Base-by-base conservation (phyloP, 1,140 invertebrate genomes). In the Drosophila busckii region DNA sequence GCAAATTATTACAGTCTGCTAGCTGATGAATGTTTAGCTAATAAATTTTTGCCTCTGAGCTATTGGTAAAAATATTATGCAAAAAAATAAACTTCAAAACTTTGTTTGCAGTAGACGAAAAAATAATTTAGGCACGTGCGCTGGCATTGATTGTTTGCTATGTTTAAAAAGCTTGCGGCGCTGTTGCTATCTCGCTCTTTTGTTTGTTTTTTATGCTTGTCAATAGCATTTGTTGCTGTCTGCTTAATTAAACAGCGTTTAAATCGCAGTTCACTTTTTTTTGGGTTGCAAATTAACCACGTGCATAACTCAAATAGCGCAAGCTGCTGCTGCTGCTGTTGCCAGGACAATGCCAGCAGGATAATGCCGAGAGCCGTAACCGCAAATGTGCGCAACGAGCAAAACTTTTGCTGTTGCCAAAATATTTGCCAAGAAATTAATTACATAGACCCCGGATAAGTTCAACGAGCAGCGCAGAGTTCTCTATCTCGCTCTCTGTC, bases 1-100 rank as follows among this genome's bases (percentile, higher is more conserved):
- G 76, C 69, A 66, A 82, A 82, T 82, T 82, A 82, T 82, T 82
- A 82, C 75, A 82, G 75, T 82, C 75, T 82, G 75, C 65, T 69
- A n/a, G 64, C 75, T 75, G 75, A 82, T 82, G 75, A 70, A 82
- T 82, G 61, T 68, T 49, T 37, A 31, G 49, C 76, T 70, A 82
- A 82, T 82, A 82, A 83, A 82, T 82, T 82, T 46, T 50, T 56
- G 75, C 65, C 69, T 40, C 45, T 32, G 46, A 55, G n/a, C n/a
- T n/a, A n/a, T n/a, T n/a, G n/a, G n/a, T n/a, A n/a, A n/a, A n/a
- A n/a, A n/a, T n/a, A n/a, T n/a, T n/a, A n/a, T n/a, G n/a, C n/a
- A n/a, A n/a, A n/a, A n/a, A n/a, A n/a, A n/a, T n/a, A n/a, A n/a
- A n/a, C n/a, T n/a, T n/a, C n/a, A n/a, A n/a, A n/a, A n/a, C n/a